Evolutionary conservation across 2,797 vertebrate species (phyloP).

Genomic region (Gymnoscopelus braueri): DNA sequence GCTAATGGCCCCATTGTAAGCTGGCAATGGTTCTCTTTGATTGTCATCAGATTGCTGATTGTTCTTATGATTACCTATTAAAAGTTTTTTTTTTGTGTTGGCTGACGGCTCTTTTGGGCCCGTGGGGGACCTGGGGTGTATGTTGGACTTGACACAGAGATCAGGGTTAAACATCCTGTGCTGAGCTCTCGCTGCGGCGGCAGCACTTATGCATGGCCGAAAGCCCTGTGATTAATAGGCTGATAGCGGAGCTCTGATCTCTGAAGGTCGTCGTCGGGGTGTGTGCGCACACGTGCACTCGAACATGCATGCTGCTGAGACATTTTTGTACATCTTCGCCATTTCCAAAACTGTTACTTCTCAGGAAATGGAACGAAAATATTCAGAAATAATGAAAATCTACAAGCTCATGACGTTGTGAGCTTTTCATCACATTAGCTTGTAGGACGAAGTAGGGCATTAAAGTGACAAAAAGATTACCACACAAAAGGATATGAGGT

Average conservation of each 20-base stretch:
- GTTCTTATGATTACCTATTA: constrained; percentile 34
- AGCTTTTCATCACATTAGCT: too few species aligned
- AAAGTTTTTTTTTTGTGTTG: constrained; percentile 36
- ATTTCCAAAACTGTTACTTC: constrained; percentile 50
- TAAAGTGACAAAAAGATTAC: too few species aligned
- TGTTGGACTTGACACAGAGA: constrained; percentile 53
- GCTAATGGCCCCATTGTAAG: constrained; percentile 16
- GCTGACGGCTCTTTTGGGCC: constrained; percentile 29
- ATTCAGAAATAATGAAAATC: too few species aligned
- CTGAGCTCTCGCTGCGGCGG: constrained; percentile 34
- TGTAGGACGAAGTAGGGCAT: too few species aligned
- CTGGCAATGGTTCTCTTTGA: neutral
- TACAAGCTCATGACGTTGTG: too few species aligned
- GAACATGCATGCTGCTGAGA: too few species aligned
- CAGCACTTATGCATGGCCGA: constrained; percentile 40
- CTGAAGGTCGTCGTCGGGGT: constrained; percentile 51
- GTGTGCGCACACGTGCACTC: too few species aligned
- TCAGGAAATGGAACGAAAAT: too few species aligned
- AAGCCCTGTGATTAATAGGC: constrained; percentile 64
- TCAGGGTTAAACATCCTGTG: constrained; percentile 33
- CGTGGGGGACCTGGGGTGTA: constrained; percentile 34
- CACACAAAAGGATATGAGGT: too few species aligned
- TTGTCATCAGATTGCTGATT: constrained; percentile 21
- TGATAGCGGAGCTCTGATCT: constrained; percentile 57
- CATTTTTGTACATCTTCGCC: constrained; percentile 22